Conservation (phyloP, 2,888 invertebrate genomes). For the Drosophila tripunctata region DNA sequence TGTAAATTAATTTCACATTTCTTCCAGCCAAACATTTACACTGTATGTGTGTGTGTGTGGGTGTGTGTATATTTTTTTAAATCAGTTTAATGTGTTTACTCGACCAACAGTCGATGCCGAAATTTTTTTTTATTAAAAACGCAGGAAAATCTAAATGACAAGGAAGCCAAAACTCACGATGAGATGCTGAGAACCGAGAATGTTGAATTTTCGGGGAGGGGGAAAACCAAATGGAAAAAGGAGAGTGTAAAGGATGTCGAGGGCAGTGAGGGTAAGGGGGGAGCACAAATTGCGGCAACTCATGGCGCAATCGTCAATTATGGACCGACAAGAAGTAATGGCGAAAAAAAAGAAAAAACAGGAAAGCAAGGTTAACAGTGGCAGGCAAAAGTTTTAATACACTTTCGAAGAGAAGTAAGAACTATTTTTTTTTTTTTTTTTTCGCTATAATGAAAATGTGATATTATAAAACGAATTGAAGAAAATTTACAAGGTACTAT, state of each 20-base stretch:
- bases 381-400: too few relatives aligned
- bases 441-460: too few relatives aligned
- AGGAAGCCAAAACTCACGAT: conserved; percentile 23
- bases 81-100: conserved; percentile 63
- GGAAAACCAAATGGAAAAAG: neutral
- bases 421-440: too few relatives aligned
- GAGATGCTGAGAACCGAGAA: conserved; percentile 14
- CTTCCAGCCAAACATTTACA: conserved; percentile 41
- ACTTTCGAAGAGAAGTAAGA: too few relatives aligned
- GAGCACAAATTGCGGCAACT: conserved; percentile 68
- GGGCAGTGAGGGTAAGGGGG: conserved; percentile 2
- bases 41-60: too few relatives aligned
- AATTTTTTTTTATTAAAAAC: conserved; percentile 64
- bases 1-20: conserved; percentile 63
- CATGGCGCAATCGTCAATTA: conserved; percentile 79
- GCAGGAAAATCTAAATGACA: conserved; percentile 35
- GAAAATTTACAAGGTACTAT: too few relatives aligned
- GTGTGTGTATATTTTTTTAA: conserved; percentile 65
- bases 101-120: conserved; percentile 46
- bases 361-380: too few relatives aligned
- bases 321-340: conserved; percentile 71
- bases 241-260: neutral
- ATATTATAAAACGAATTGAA: too few relatives aligned
- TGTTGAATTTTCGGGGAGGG: neutral
- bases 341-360: conserved; percentile 29